These are phyloP conservation scores for Crotalus viridis DNA, from an alignment of 2,113 vertebrate species.

Conservation along the genomic window DNA sequence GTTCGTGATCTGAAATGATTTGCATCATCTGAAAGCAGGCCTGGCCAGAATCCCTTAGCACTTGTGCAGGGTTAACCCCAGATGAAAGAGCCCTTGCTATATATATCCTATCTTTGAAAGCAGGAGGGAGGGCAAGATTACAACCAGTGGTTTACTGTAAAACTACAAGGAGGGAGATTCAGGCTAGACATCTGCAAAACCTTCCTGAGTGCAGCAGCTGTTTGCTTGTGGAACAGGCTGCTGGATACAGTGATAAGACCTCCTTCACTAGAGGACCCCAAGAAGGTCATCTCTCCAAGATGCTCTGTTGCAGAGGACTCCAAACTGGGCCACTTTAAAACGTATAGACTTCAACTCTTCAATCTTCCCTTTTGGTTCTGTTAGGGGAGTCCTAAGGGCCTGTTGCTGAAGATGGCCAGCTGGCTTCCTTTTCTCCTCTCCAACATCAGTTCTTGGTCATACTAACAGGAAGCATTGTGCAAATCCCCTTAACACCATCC, in stretches of 20 bases:
- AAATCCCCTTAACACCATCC: not conserved
- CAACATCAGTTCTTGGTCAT: not conserved
- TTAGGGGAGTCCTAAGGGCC: not conserved
- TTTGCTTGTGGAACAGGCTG: too few species aligned
- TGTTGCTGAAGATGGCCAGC: not conserved
- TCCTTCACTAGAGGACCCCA: too few species aligned
- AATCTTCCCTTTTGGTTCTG: not conserved
- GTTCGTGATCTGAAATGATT: not conserved
- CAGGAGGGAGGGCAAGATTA: too few species aligned
- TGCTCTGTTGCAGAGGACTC: not conserved
- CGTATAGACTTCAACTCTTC: not conserved
- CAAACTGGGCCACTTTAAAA: not conserved
- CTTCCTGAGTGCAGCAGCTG: too few species aligned
- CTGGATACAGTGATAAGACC: too few species aligned
- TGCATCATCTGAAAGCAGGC: rapidly evolving
- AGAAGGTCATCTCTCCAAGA: too few species aligned
- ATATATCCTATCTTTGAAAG: not conserved
- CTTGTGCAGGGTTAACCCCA: not conserved
- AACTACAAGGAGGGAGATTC: too few species aligned
- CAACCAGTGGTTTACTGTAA: too few species aligned
- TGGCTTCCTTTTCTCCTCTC: not conserved
- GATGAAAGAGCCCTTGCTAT: not conserved
- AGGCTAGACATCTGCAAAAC: too few species aligned
- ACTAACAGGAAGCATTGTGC: not conserved
- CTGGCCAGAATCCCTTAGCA: too few species aligned